A percentile compares a stretch with the other conserved stretches of the same genome.
Conservation (phyloP, 2,797 vertebrate genomes). For the Myripristis murdjan region DNA sequence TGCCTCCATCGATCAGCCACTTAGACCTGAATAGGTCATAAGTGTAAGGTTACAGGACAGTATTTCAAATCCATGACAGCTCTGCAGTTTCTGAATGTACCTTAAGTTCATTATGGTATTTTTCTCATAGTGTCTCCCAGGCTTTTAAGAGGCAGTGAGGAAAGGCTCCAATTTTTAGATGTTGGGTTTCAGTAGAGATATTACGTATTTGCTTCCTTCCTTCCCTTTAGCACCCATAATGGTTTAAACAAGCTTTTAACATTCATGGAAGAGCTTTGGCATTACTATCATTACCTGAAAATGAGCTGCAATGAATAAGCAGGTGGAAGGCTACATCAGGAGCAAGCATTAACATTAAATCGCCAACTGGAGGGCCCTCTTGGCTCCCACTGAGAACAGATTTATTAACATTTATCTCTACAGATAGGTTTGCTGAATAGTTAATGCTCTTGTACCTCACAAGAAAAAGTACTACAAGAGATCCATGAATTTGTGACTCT, state of each 20-base stretch:
- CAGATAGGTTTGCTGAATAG: constrained; percentile 37
- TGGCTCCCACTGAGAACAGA: constrained; percentile 62
- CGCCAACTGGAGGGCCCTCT: constrained; percentile 58
- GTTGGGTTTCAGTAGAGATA: constrained; percentile 30
- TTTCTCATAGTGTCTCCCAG: constrained; percentile 22
- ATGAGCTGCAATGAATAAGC: constrained; percentile 62
- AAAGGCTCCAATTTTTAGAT: constrained; percentile 33
- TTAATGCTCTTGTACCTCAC: constrained; percentile 12
- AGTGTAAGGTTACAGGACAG: constrained; percentile 58
- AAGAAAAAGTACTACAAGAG: constrained; percentile 12
- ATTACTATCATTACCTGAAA: constrained; percentile 70
- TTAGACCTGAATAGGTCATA: constrained; percentile 64
- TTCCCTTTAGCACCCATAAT: constrained; percentile 50
- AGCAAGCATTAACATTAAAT: constrained; percentile 64
- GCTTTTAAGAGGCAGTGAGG: constrained; percentile 21
- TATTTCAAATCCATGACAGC: constrained; percentile 52
- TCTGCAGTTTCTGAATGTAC: constrained; percentile 20
- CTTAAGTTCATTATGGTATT: too few relatives aligned
- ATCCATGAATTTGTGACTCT: constrained; percentile 14
- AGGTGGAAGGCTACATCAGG: constrained; percentile 55
- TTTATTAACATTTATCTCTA: constrained; percentile 63
- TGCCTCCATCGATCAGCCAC: constrained; percentile 62
- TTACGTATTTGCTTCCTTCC: constrained; percentile 29
- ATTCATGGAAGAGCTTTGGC: constrained; percentile 57
- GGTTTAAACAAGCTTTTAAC: constrained; percentile 74